Conservation (phyloP, 2,113 vertebrate genomes). For the Pluvialis apricaria region DNA sequence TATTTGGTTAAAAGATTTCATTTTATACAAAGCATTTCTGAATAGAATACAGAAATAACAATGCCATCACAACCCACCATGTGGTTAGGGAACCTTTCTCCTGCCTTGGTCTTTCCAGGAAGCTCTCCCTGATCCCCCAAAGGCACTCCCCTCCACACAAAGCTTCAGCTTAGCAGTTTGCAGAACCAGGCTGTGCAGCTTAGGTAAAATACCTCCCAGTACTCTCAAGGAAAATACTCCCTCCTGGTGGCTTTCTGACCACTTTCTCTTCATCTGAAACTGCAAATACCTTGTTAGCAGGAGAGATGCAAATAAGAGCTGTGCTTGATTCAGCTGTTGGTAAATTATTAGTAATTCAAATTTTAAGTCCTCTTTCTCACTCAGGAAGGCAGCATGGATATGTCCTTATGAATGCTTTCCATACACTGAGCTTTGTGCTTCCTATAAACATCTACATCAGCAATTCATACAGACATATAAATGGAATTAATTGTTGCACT, state of each 20-base stretch:
- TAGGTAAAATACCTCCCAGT: neutral
- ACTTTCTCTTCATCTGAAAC: neutral
- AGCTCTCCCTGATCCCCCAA: neutral
- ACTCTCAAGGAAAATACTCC: neutral
- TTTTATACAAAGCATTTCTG: neutral
- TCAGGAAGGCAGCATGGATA: neutral
- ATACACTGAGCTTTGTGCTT: neutral
- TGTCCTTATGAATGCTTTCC: neutral
- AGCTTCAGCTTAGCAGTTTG: neutral
- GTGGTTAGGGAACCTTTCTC: neutral
- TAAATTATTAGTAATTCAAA: neutral
- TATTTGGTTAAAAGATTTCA: neutral
- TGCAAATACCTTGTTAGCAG: neutral
- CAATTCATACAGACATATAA: neutral
- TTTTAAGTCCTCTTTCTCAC: neutral
- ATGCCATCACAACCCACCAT: rapidly evolving
- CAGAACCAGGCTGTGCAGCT: neutral
- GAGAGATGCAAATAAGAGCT: neutral
- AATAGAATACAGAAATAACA: neutral
- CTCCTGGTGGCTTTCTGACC: neutral
- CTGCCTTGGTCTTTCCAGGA: neutral
- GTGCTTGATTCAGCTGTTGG: neutral
- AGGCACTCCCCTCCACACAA: neutral
- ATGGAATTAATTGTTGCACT: neutral
- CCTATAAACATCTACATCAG: neutral